Base-by-base conservation (phyloP, 2,888 invertebrate species). In the Perizoma affinitatum region DNA sequence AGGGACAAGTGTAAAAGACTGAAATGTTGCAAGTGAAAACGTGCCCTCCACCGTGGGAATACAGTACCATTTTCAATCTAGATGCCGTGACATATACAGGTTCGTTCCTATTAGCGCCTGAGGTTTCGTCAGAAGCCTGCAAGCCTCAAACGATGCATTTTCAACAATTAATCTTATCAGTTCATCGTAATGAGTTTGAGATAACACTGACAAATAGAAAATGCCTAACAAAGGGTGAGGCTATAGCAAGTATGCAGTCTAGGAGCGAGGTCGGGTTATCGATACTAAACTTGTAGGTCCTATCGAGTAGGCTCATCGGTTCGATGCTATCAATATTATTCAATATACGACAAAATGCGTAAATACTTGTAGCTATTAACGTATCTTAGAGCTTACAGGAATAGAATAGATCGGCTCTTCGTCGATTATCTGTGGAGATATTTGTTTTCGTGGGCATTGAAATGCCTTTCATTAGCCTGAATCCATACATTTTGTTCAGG, bases 1-100 rank as follows among this genome's bases (percentile, higher is more conserved):
- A 75, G 75, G 78, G 82, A 87, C 90, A 90, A 88, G 90, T 89
- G 89, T 82, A 83, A 76, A 78, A 66, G 72, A 75, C 69, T 59
- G 59, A 54, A 54, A 55, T 63, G 50, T 63, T 68, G 46, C 74
- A 74, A 65, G 66, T 58, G 43, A 84, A 80, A 76, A 74, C 72
- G 67, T 72, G 63, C 70, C 71, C 67, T 74, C 22, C 48, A 10
- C 35, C 63, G 62, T 74, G 70, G 64, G 62, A 70, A 79, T 78
- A 86, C 71, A 74, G 83, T 75, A 65, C 61, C 63, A 71, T 79
- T 80, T 83, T 69, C 57, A 74, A 65, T 65, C 67, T 58, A 61
- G 64, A 63, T 52, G 57, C 50, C 55, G 46, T 69, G 68, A 75
- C 71, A 75, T 75, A 70, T 82, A 79, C 79, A 36, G 42, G 54